Percentiles rank a stretch among this genome's conserved stretches.
Evolutionary conservation across 2,888 invertebrate species (phyloP).

Genomic region (Lordiphosa andalusiaca): DNA sequence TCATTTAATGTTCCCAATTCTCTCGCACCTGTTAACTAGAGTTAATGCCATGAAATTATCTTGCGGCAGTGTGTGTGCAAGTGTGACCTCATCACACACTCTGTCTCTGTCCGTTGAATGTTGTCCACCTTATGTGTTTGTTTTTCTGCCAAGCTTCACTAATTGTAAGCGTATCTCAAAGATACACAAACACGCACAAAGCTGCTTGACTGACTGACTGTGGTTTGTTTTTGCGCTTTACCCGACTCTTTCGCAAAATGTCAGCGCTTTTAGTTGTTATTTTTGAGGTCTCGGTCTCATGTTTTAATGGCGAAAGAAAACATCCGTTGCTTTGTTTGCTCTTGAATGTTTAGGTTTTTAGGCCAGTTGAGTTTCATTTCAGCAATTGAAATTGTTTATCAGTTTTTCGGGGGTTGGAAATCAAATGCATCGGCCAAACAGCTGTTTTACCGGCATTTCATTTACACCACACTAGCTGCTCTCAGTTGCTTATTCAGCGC

Average conservation of each 20-base stretch:
- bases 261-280: too few species aligned
- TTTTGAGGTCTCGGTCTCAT: too few species aligned
- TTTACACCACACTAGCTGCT: slow-evolving; percentile 46
- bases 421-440: slow-evolving; percentile 39
- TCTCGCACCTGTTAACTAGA: too few species aligned
- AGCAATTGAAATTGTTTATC: too few species aligned
- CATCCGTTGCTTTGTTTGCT: too few species aligned
- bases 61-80: not conserved
- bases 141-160: slow-evolving; percentile 35
- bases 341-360: too few species aligned
- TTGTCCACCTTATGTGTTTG: slow-evolving; percentile 54
- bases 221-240: slow-evolving; percentile 34
- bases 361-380: too few species aligned
- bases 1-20: too few species aligned
- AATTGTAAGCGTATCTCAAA: slow-evolving; percentile 58
- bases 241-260: too few species aligned
- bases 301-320: too few species aligned
- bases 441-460: slow-evolving; percentile 64
- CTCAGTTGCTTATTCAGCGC: slow-evolving; percentile 54
- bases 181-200: slow-evolving; percentile 16
- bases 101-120: slow-evolving; percentile 46
- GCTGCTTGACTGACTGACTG: slow-evolving; percentile 6
- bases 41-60: not conserved
- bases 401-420: too few species aligned
- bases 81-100: slow-evolving; percentile 55